Evolutionary conservation across 2,113 vertebrate genomes (phyloP).

Genomic region (Trogon melanurus): DNA sequence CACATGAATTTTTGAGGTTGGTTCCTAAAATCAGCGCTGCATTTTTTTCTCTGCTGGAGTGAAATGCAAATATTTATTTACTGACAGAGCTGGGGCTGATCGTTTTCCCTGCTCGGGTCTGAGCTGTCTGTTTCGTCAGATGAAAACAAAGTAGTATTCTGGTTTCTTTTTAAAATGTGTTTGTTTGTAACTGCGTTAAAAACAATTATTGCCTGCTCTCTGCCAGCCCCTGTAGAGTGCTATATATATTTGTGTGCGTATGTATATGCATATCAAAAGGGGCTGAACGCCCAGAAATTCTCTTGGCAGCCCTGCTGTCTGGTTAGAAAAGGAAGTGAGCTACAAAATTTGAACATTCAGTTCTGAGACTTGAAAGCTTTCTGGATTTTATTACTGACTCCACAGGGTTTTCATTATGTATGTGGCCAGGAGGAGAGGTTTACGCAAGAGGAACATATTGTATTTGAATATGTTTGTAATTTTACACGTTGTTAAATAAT

Average conservation of each 20-base stretch:
- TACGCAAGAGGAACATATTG: constrained; percentile 78
- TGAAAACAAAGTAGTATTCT: constrained; percentile 44
- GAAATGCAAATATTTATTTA: constrained; percentile 67
- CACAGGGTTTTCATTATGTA: constrained; percentile 83
- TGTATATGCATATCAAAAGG: constrained; percentile 66
- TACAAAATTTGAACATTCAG: constrained; percentile 83
- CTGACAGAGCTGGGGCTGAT: constrained; percentile 49
- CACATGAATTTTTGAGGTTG: constrained; percentile 53
- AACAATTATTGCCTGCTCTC: constrained; percentile 53
- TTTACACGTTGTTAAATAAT: constrained; percentile 76
- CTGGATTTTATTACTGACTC: constrained; percentile 81
- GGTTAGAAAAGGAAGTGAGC: constrained; percentile 83
- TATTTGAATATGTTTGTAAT: constrained; percentile 76
- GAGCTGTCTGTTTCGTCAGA: constrained; percentile 19
- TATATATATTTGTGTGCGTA: constrained; percentile 18
- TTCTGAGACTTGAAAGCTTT: constrained; percentile 78
- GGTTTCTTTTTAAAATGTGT: constrained; percentile 20
- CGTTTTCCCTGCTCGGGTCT: constrained; percentile 3
- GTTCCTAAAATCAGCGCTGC: constrained; percentile 44
- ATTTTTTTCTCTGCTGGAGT: constrained; percentile 53
- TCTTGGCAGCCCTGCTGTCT: constrained; percentile 79
- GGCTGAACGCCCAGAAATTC: constrained; percentile 76
- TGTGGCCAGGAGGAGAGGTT: constrained; percentile 77
- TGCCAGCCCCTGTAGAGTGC: constrained; percentile 38
- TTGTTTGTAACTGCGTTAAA: constrained; percentile 34